phyloP scores from a whole-genome alignment of 2,888 invertebrate species.

The Lasioglossum marginatum region DNA sequence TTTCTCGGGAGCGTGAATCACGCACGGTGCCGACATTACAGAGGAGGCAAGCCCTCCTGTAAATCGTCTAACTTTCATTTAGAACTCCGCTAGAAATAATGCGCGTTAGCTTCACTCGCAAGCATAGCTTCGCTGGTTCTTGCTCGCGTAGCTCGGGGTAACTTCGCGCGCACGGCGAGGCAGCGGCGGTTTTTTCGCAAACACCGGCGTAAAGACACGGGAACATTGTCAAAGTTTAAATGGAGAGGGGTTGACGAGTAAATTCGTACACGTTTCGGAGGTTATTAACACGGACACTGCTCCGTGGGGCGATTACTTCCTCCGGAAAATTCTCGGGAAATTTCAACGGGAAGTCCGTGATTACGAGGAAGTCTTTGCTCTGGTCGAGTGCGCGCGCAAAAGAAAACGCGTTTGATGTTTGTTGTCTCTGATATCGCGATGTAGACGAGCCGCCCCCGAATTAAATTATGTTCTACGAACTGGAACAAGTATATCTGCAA shows the following conservation, averaged over 20 bases:
- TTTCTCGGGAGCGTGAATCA: background rate
- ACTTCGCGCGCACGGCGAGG: conserved; percentile 26
- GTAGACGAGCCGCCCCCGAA: background rate
- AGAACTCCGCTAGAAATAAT: conserved; percentile 33
- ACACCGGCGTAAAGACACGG: conserved; percentile 13
- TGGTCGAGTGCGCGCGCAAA: too few species aligned
- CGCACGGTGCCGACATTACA: background rate
- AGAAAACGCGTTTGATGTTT: background rate
- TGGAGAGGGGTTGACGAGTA: background rate
- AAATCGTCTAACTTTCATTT: conserved; percentile 28
- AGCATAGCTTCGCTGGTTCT: conserved; percentile 22
- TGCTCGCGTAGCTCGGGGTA: background rate
- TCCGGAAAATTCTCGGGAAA: background rate
- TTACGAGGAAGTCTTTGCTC: background rate
- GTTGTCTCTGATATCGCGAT: background rate
- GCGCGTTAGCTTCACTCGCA: conserved; percentile 23
- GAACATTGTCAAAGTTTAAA: conserved; percentile 48
- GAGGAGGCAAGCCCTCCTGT: background rate
- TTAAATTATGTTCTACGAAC: background rate
- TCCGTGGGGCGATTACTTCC: background rate
- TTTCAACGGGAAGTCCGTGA: background rate
- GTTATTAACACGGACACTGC: conserved; percentile 29
- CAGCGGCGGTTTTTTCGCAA: conserved; percentile 36
- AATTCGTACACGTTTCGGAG: conserved; percentile 28
- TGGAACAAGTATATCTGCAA: background rate